These are phyloP conservation scores for Sylvilagus floridanus DNA, from an alignment of 2,797 vertebrate species.

Conservation along the genomic window DNA sequence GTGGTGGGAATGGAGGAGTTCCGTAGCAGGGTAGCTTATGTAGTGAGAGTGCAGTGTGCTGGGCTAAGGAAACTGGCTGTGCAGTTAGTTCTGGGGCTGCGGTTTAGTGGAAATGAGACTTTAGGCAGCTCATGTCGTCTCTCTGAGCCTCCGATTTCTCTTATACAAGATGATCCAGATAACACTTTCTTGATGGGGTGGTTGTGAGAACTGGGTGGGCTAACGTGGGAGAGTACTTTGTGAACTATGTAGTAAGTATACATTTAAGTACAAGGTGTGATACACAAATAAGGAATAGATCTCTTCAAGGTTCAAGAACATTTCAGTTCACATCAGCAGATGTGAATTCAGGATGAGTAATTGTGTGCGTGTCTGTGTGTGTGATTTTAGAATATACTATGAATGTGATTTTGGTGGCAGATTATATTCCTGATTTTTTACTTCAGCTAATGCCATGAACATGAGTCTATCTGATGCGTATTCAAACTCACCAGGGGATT, in stretches of 20 bases:
- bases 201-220: conserved; percentile 15
- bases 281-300: not conserved
- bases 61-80: not conserved
- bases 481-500: not conserved
- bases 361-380: not conserved
- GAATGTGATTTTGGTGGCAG: conserved; percentile 42
- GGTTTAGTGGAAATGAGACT: not conserved
- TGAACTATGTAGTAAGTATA: conserved; percentile 26
- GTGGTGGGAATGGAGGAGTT: not conserved
- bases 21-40: not conserved
- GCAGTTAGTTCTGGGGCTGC: not conserved
- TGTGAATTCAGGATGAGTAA: not conserved
- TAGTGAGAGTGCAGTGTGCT: not conserved
- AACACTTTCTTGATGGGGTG: not conserved
- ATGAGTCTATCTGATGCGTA: conserved; percentile 49
- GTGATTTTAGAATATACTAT: conserved; percentile 52
- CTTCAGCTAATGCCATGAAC: conserved; percentile 61
- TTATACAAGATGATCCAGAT: conserved; percentile 18
- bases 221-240: conserved; percentile 40
- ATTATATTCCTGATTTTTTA: conserved; percentile 61
- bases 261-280: not conserved
- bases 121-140: not conserved
- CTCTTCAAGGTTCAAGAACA: conserved; percentile 41
- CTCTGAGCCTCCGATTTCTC: not conserved
- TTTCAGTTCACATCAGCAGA: conserved; percentile 21